These are phyloP conservation scores for Heliocidaris erythrogramma DNA, from an alignment of 35 echinoderm and acorn worm genomes.

Conservation along the genomic window DNA sequence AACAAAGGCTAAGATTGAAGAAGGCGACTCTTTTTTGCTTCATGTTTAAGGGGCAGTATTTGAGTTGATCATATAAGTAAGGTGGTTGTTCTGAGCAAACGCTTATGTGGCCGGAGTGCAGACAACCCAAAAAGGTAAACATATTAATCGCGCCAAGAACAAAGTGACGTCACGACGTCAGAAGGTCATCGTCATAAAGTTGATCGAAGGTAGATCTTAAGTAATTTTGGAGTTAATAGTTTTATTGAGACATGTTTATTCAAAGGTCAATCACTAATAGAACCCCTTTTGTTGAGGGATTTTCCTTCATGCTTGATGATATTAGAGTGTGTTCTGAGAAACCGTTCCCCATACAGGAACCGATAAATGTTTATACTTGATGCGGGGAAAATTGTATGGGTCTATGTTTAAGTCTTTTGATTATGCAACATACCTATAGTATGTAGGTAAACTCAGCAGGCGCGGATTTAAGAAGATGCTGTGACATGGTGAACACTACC, in stretches of 20 bases:
- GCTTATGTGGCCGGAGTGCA: neutral
- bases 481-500: too few species aligned
- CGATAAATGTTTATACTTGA: neutral
- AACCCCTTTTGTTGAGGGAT: neutral
- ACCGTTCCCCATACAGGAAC: neutral
- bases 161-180: neutral
- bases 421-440: neutral
- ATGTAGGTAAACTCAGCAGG: neutral
- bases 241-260: too few species aligned
- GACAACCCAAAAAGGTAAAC: neutral
- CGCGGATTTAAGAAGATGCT: too few species aligned
- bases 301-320: neutral
- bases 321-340: neutral
- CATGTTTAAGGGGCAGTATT: neutral
- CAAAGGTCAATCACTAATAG: neutral
- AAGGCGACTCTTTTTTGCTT: neutral
- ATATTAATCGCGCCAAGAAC: slow-evolving; percentile 10
- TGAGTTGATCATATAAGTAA: neutral
- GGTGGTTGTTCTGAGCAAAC: neutral
- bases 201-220: neutral
- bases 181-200: neutral
- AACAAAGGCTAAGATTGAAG: neutral
- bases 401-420: neutral
- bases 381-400: neutral
- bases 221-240: neutral